phyloP scores from a whole-genome alignment of 1,140 invertebrate species.

The Papilio polytes region DNA sequence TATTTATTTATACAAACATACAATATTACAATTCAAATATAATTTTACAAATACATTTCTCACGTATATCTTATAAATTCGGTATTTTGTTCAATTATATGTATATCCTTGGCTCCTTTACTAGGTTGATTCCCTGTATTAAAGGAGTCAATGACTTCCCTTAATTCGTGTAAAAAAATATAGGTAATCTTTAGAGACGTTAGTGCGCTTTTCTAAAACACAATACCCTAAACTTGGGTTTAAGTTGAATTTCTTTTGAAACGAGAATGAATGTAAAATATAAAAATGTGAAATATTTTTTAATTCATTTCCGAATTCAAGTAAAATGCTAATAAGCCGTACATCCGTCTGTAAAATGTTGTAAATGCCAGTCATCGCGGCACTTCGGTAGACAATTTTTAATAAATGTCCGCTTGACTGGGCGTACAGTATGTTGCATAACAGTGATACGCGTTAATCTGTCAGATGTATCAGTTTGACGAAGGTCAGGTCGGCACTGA shows the following conservation, averaged over 20 bases:
- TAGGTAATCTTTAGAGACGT: background rate
- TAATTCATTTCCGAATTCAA: conserved; percentile 13
- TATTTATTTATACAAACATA: too few relatives aligned
- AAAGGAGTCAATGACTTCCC: too few relatives aligned
- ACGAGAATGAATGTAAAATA: background rate
- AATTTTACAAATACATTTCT: too few relatives aligned
- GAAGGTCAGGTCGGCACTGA: conserved; percentile 66
- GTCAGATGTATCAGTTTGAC: conserved; percentile 80
- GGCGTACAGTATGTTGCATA: conserved; percentile 58
- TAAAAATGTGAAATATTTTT: background rate
- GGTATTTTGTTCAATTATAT: too few relatives aligned
- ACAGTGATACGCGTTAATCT: conserved; percentile 71
- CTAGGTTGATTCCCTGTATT: too few relatives aligned
- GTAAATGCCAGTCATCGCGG: conserved; percentile 23
- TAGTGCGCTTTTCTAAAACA: background rate
- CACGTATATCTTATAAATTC: too few relatives aligned
- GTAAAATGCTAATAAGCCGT: conserved; percentile 31
- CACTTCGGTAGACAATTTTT: conserved; percentile 25
- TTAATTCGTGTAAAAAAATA: too few relatives aligned
- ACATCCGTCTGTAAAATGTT: conserved; percentile 38
- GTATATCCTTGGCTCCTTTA: too few relatives aligned
- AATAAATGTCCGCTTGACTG: conserved; percentile 51
- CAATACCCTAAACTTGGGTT: background rate
- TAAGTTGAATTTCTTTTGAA: background rate
- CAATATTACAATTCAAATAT: too few relatives aligned